Evolutionary conservation across 2,888 invertebrate species (phyloP), one percentile per base, ranked within the genome.

Genomic region (Orthosia cruda): DNA sequence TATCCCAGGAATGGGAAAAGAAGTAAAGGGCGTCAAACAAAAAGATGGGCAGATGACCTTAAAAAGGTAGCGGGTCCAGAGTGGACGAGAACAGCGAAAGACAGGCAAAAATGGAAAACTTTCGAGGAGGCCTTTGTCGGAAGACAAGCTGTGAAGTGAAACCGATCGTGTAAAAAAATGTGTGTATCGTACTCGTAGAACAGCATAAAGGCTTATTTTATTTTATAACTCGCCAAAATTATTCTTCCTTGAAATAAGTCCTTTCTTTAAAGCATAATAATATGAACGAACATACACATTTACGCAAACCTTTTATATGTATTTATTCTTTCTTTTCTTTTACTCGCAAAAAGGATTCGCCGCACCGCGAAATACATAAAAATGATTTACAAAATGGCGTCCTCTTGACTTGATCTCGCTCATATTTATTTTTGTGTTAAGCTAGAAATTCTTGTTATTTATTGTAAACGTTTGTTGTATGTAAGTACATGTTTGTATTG

Each of bases 301-400:
- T 1, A 54, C 55, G 58, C 32, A 61, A 45, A n/a, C 26, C 2
- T 45, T 50, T 59, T 18, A 64, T 52, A 20, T 61, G 47, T 13
- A 54, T 63, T 50, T 65, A 20, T 61, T 32, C 12, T 49, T 63
- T 50, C 61, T 52, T 61, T 79, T 61, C 61, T 58, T 66, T 64
- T 63, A 50, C 55, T 61, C 64, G 20, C 26, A n/a, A 70, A 69
- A 75, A 67, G 65, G 45, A 80, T 74, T 66, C 64, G n/a, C 54
- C 23, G 54, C 50, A 45, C 26, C 68, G 55, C 58, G 55, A 64
- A 75, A 79, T 76, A 87, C 75, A 86, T 86, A 85, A 86, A 86
- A 83, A 87, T 86, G 81, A 86, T 87, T 87, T 85, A 85, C 77
- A 81, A 84, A 84, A 81, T 74, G 72, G 74, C 65, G 64, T 71